Percentiles rank a stretch among this genome's conserved stretches.
Evolutionary conservation across 2,888 invertebrate genomes (phyloP).

Genomic region (Orthosia gothica): DNA sequence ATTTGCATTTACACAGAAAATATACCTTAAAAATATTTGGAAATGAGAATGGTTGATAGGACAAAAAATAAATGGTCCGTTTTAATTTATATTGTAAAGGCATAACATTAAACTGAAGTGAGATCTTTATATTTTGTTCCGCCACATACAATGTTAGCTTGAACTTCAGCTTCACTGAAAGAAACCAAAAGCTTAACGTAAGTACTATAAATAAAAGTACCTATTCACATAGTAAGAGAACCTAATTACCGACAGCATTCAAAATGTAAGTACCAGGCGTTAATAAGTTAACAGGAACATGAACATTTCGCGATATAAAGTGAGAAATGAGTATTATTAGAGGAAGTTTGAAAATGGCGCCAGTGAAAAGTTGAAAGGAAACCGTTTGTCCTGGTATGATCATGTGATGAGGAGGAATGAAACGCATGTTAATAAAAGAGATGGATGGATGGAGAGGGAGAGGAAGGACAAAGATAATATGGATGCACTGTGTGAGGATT

Average conservation of each 20-base stretch:
- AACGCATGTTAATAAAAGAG: too few relatives aligned
- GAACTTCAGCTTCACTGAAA: background rate
- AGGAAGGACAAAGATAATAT: too few relatives aligned
- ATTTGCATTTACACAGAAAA: slow-evolving; percentile 20
- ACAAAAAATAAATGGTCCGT: background rate
- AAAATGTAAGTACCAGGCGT: background rate
- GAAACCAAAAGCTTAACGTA: too few relatives aligned
- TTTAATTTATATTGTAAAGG: background rate
- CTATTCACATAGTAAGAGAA: background rate
- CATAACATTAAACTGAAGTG: background rate
- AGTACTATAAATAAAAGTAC: background rate
- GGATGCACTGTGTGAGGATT: too few relatives aligned
- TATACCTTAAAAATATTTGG: slow-evolving; percentile 2
- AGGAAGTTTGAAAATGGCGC: too few relatives aligned
- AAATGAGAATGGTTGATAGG: slow-evolving; percentile 5
- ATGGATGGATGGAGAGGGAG: too few relatives aligned
- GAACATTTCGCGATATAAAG: background rate
- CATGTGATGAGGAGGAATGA: too few relatives aligned
- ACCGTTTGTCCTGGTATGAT: too few relatives aligned
- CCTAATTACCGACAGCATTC: background rate
- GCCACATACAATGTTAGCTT: too few relatives aligned
- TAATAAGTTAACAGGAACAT: background rate
- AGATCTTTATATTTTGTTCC: too few relatives aligned
- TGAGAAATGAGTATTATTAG: too few relatives aligned
- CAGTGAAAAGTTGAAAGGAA: too few relatives aligned